Conservation (phyloP, 2,113 vertebrate genomes). For the Todiramphus saurophagus region DNA sequence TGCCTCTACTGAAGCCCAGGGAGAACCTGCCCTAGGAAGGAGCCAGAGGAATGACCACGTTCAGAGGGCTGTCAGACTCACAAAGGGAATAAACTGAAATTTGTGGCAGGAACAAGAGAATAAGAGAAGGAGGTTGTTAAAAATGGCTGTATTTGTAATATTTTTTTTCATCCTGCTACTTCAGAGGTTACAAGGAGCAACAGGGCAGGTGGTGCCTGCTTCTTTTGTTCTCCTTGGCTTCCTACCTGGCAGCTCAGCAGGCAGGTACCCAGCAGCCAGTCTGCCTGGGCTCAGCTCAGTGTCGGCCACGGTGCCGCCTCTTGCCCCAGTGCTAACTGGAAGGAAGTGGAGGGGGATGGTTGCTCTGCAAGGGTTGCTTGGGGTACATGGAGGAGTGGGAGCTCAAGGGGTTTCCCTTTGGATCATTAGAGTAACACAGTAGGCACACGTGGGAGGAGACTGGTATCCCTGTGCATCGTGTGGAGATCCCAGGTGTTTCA, state of each 20-base stretch:
- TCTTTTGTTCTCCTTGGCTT: background rate
- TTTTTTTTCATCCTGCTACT: background rate
- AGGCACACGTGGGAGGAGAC: background rate
- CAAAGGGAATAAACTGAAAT: background rate
- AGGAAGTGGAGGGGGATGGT: background rate
- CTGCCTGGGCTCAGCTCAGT: background rate
- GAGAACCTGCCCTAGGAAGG: background rate
- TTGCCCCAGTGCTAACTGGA: background rate
- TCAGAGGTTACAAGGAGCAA: background rate
- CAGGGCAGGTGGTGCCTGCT: background rate
- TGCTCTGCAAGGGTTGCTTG: background rate
- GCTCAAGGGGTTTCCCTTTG: background rate
- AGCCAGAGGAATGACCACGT: background rate
- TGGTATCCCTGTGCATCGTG: background rate
- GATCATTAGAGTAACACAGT: background rate
- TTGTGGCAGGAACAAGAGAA: background rate
- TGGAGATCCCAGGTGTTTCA: background rate
- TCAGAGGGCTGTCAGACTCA: background rate
- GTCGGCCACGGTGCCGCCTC: rapidly evolving
- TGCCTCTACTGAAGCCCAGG: background rate
- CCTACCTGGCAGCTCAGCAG: rapidly evolving
- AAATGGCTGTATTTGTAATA: background rate
- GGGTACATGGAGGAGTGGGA: background rate
- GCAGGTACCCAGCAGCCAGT: background rate
- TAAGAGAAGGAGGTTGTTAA: background rate